Evolutionary conservation across 2,113 vertebrate species (phyloP), one percentile per base, ranked within the genome.

Genomic region (Ptyas mucosa): DNA sequence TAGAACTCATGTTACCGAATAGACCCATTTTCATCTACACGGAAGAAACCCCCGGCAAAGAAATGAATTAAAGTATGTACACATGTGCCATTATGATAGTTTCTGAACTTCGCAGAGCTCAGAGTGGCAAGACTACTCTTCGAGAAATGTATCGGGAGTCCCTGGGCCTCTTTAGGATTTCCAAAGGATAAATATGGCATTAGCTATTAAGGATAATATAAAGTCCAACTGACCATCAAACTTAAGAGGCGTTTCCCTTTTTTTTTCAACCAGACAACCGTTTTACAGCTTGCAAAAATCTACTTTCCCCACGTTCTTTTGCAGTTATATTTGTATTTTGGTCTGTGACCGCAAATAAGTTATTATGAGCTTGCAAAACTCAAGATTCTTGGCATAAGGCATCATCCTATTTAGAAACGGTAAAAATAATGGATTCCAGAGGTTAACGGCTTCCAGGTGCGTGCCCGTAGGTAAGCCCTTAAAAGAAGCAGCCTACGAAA

Each of bases 361-460:
- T n/a, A n/a, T n/a, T n/a, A n/a, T n/a, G n/a, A n/a, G n/a, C n/a
- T n/a, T n/a, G 1, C 24, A 1, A 0, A 89, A 53, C 54, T 94
- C 58, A 4, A 9, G 3, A 14, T 1, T 29, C 5, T 46, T n/a
- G 29, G 46, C 57, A 53, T 21, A 57, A 24, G 52, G 61, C 8
- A 57, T 57, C 52, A 34, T 46, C 18, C 85, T 57, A 52, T 75
- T 61, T 52, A 90, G 20, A 91, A 87, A 91, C 58, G 90, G 94
- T 43, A 91, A 85, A 58, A 94, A 89, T 29, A 52, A 75, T 95
- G 90, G 94, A 92, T 94, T 85, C 92, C 85, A 89, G 54, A 20
- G 87, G 94, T n/a, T 93, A 94, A 95, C 64, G n/a, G 64, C 64
- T 69, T 69, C 5, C 64, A 69, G 94, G 95, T 24, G 34, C 52